Evolutionary conservation across 2,797 vertebrate species (phyloP).

Genomic region (Bradypus variegatus): DNA sequence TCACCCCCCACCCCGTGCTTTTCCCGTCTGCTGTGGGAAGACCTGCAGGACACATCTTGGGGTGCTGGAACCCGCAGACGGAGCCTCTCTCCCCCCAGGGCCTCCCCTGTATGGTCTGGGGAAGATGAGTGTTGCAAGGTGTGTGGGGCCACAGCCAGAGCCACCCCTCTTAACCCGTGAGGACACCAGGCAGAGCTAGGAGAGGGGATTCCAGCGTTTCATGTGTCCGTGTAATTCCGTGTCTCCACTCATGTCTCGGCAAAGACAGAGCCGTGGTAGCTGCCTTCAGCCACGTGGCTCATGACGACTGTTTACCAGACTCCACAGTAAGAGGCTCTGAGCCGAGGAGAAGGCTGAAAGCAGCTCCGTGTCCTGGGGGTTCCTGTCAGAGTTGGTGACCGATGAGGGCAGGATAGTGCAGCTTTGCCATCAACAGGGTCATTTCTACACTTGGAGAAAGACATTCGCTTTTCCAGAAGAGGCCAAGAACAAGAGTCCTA

Average conservation of each 20-base stretch:
- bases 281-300: too few relatives aligned
- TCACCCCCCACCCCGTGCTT: conserved; percentile 30
- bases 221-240: rapidly evolving
- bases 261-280: neutral
- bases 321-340: neutral
- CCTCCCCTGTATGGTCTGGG: conserved; percentile 3
- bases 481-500: neutral
- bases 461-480: rapidly evolving
- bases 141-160: neutral
- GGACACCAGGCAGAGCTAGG: neutral
- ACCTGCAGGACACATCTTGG: conserved; percentile 62
- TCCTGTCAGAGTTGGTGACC: neutral
- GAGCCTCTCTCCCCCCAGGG: conserved; percentile 63
- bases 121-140: neutral
- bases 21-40: neutral
- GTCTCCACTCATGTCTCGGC: too few relatives aligned
- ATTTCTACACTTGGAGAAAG: rapidly evolving
- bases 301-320: too few relatives aligned
- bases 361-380: rapidly evolving
- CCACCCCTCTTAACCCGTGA: neutral
- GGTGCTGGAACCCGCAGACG: conserved; percentile 54
- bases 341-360: neutral
- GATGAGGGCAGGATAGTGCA: neutral
- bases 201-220: neutral
- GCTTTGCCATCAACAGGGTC: neutral